Evolutionary conservation across 2,888 invertebrate species (phyloP), one percentile per base, ranked within the genome.

Genomic region (Tanaodytes sp.): DNA sequence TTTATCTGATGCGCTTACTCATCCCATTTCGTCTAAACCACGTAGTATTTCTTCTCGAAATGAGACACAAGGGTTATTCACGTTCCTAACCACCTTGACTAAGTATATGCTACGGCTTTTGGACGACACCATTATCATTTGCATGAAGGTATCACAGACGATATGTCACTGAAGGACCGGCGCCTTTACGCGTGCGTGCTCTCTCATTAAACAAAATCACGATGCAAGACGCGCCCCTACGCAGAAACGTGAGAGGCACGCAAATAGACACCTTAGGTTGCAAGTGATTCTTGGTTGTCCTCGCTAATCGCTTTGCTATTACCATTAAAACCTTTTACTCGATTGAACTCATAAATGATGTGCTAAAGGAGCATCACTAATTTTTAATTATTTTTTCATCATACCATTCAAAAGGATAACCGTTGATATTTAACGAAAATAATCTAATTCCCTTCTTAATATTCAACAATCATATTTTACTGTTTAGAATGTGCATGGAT

Each of bases 151-250:
- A 69, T 52, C 54, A 57, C 57, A 67, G 45, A 52, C 52, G 58
- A 58, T 52, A 46, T 71, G 55, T 70, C 69, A 67, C 64, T 20
- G 46, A 15, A 48, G 71, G 71, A 74, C 72, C 66, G 42, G 68
- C 40, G 42, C 46, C 49, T 68, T 74, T 72, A 76, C 75, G 74
- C 75, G 75, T 77, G 79, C 77, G 77, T 80, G 77, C 77, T 78
- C 81, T 81, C 80, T 82, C 79, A 82, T 82, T 82, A 82, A 75
- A 69, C 73, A 73, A 75, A 76, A 80, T 80, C 78, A 77, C 76
- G 76, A 81, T 80, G 77, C 79, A 72, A 68, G 76, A 75, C 73
- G 75, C 76, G 74, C 73, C 63, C 71, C 64, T 75, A 78, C 78
- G 77, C 75, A 81, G 81, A 81, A 82, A 81, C 80, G 80, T 82